These are phyloP conservation scores for Toxotes chatareus DNA, from an alignment of 2,113 vertebrate species.

Conservation along the genomic window DNA sequence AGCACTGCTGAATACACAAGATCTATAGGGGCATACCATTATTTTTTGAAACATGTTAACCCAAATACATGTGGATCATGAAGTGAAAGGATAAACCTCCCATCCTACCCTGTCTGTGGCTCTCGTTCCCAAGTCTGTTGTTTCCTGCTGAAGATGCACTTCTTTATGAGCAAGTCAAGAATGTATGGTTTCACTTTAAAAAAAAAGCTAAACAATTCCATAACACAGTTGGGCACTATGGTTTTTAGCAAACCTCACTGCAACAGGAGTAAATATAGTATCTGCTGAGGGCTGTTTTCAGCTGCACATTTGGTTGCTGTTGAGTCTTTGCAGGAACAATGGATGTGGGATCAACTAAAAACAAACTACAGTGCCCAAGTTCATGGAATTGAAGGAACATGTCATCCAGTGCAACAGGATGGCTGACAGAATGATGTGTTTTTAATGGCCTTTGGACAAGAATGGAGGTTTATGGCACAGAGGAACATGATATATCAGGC, in stretches of 20 bases:
- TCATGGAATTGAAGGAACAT: background rate
- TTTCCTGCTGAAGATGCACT: background rate
- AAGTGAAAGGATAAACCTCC: background rate
- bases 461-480: no score
- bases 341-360: background rate
- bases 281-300: background rate
- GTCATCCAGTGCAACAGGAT: background rate
- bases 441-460: background rate
- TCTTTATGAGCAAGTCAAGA: background rate
- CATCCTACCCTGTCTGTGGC: no score
- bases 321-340: background rate
- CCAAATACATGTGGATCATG: background rate
- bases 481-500: no score
- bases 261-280: background rate
- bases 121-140: background rate
- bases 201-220: background rate
- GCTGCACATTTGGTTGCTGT: background rate
- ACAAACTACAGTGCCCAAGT: background rate
- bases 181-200: background rate
- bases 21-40: background rate
- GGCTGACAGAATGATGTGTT: no score
- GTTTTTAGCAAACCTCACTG: background rate
- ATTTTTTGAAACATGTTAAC: background rate
- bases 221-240: background rate
- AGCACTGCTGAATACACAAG: background rate